Evolutionary conservation across 2,797 vertebrate species (phyloP).

Genomic region (Merluccius polli): DNA sequence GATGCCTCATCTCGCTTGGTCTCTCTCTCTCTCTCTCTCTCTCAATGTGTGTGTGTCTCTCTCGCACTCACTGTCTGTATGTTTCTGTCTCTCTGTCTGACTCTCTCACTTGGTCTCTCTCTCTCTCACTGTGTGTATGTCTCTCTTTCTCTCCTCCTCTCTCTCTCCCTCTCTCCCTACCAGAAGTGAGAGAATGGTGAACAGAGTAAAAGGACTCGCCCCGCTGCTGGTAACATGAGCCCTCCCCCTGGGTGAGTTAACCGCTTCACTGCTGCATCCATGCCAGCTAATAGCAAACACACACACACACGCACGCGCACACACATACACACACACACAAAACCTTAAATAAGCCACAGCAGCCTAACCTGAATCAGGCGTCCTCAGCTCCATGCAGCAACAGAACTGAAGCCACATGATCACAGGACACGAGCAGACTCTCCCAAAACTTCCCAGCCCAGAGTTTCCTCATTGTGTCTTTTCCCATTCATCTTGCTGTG

Average conservation of each 20-base stretch:
- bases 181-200: constrained; percentile 37
- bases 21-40: constrained; percentile 17
- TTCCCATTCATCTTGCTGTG: constrained; percentile 10
- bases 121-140: constrained; percentile 49
- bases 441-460: constrained; percentile 27
- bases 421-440: constrained; percentile 32
- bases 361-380: constrained; percentile 41
- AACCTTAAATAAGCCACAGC: constrained; percentile 48
- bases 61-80: constrained; percentile 13
- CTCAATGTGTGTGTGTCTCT: neutral
- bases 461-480: constrained; percentile 23
- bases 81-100: constrained; percentile 5
- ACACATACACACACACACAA: constrained; percentile 40
- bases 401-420: constrained; percentile 55
- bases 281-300: constrained; percentile 19
- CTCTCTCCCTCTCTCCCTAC: constrained; percentile 47
- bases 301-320: neutral
- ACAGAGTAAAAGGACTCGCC: constrained; percentile 50
- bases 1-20: constrained; percentile 50
- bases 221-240: constrained; percentile 62
- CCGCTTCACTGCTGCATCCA: constrained; percentile 63
- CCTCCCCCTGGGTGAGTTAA: constrained; percentile 63
- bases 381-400: constrained; percentile 2
- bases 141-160: constrained; percentile 41
- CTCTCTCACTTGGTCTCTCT: neutral